phyloP scores from a whole-genome alignment of 2,888 invertebrate species.

The Tetheella fluctuosa region DNA sequence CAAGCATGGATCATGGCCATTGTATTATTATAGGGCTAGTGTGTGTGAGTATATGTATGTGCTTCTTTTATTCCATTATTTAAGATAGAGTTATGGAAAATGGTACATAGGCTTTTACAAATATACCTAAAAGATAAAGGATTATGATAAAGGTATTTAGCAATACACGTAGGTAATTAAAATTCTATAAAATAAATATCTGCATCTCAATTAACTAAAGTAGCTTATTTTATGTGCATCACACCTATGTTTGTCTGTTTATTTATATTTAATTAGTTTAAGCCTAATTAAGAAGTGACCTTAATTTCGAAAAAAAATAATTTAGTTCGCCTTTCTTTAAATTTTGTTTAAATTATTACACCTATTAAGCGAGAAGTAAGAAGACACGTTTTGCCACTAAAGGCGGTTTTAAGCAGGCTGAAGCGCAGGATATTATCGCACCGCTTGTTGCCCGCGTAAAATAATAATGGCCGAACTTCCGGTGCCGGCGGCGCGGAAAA shows the following conservation, averaged over 20 bases:
- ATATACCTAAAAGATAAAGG: too few species aligned
- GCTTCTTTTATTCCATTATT: background rate
- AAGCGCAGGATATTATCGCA: constrained; percentile 82
- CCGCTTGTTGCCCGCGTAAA: constrained; percentile 85
- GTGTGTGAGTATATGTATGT: background rate
- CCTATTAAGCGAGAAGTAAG: constrained; percentile 80
- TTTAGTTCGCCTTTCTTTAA: constrained; percentile 52
- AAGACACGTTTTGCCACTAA: constrained; percentile 82
- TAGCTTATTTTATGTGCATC: too few species aligned
- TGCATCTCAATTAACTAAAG: too few species aligned
- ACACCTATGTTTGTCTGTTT: too few species aligned
- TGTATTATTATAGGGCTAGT: background rate
- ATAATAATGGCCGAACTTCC: constrained; percentile 85
- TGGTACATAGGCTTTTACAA: background rate
- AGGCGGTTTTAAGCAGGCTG: constrained; percentile 65
- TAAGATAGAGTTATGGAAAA: background rate
- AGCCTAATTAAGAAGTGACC: background rate
- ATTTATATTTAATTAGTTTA: too few species aligned
- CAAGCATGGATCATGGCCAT: background rate
- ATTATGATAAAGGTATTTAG: too few species aligned
- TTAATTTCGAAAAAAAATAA: constrained; percentile 34
- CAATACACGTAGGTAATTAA: too few species aligned
- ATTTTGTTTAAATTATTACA: constrained; percentile 81
- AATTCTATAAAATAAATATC: too few species aligned
- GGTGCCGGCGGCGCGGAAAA: constrained; percentile 83